These are phyloP conservation scores for Pimephales promelas DNA, from an alignment of 2,113 vertebrate species.

Conservation along the genomic window DNA sequence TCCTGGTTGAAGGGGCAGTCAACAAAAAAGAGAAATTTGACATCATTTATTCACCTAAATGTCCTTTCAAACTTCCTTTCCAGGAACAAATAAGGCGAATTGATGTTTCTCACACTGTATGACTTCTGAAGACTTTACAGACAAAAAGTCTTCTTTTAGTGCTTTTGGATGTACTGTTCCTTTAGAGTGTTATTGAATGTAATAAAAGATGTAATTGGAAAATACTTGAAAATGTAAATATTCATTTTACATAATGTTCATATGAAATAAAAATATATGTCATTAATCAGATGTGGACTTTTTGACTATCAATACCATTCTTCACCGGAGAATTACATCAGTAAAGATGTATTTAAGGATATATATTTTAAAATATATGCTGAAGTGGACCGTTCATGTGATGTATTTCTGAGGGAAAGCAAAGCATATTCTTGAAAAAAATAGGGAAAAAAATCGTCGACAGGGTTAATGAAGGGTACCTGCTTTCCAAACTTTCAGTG, in stretches of 20 bases:
- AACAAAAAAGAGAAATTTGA: not conserved
- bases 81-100: not conserved
- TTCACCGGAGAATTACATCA: not conserved
- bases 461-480: not conserved
- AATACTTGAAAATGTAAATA: constrained; percentile 38
- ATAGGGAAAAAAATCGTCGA: not conserved
- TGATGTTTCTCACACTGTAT: not conserved
- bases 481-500: not conserved
- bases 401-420: not conserved
- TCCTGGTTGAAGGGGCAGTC: not conserved
- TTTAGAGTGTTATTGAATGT: constrained; percentile 22
- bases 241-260: not conserved
- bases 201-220: not conserved
- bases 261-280: constrained; percentile 10
- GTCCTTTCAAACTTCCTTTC: not conserved
- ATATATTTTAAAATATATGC: too few relatives aligned
- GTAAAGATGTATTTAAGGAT: too few relatives aligned
- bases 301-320: not conserved
- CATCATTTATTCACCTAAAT: not conserved
- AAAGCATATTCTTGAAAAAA: not conserved
- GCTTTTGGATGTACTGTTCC: not conserved
- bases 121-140: not conserved
- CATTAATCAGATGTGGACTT: not conserved
- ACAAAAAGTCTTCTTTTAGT: not conserved
- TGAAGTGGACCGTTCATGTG: not conserved